Evolutionary conservation across 2,113 vertebrate species (phyloP).

Genomic region (Anarrhichthys ocellatus): DNA sequence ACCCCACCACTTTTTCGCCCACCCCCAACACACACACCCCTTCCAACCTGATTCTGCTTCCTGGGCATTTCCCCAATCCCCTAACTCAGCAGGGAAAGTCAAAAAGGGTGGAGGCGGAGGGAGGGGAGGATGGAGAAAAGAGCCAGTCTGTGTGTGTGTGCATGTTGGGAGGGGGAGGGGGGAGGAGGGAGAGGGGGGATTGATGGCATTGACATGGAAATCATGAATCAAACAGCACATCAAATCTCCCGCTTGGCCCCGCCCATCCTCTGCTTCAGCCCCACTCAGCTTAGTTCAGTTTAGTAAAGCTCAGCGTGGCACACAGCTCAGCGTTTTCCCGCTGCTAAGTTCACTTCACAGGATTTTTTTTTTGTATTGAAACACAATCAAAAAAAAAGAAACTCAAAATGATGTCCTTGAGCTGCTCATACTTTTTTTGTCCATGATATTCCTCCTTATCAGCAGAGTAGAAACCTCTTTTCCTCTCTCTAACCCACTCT

Average conservation of each 20-base stretch:
- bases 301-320: conserved; percentile 66
- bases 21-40: conserved; percentile 15
- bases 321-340: conserved; percentile 68
- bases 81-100: conserved; percentile 67
- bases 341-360: conserved; percentile 71
- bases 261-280: conserved; percentile 49
- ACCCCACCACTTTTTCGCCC: not conserved
- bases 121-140: not conserved
- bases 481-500: conserved; percentile 19
- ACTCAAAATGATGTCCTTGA: conserved; percentile 77
- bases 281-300: conserved; percentile 53
- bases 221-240: conserved; percentile 75
- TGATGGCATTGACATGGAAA: conserved; percentile 43
- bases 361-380: conserved; percentile 51
- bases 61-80: conserved; percentile 73
- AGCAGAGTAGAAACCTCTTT: conserved; percentile 50
- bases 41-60: conserved; percentile 70
- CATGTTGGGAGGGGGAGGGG: not conserved
- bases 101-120: conserved; percentile 42
- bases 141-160: conserved; percentile 15
- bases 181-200: not conserved
- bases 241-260: conserved; percentile 49
- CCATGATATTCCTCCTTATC: conserved; percentile 70
- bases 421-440: conserved; percentile 65
- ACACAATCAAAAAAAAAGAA: conserved; percentile 56